Base-by-base conservation (phyloP, 2,797 vertebrate species). In the Galago senegalensis region DNA sequence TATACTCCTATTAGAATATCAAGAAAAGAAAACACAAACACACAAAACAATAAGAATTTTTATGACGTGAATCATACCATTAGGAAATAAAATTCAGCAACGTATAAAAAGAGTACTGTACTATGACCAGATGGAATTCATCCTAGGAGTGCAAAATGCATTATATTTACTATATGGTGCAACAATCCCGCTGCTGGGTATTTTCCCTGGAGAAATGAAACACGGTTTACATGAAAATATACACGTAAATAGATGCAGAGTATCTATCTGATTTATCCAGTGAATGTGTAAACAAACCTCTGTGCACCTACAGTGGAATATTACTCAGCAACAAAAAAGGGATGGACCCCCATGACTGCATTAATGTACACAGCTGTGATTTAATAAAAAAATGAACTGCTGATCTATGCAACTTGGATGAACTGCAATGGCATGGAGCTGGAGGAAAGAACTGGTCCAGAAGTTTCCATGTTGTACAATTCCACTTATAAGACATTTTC, bases 201-300 rank as follows among this genome's bases (percentile, higher is more conserved):
- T 85, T 87, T 86, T 40, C 70, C 49, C n/a, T 63, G 53, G 21
- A 82, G 60, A 76, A 76, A 91, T 69, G 46, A n/a, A 70, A 87
- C 82, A 76, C 61, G 69, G 7, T 34, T 49, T 25, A 70, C 27
- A 58, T 31, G 29, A 31, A 82, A 69, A 70, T 27, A 20, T n/a
- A 7, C 4, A 53, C 7, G 60, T 1, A 43, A 77, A 61, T 37
- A 49, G 61, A 56, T 46, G 29, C 14, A 12, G 69, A 69, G 67
- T 31, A 14, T 69, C n/a, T 75, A 65, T 7, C 4, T 14, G 17
- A 43, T 7, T 61, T 43, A 67, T 43, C 67, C 70, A 63, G 69
- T 37, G 53, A 65, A 3, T 9, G 46, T 29, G n/a, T n/a, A 75
- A 29, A 29, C 16, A 75, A 75, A 46, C 37, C n/a, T 5, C 25